These are phyloP conservation scores for Scylla paramamosain DNA, from an alignment of 1,140 invertebrate genomes.

Conservation along the genomic window DNA sequence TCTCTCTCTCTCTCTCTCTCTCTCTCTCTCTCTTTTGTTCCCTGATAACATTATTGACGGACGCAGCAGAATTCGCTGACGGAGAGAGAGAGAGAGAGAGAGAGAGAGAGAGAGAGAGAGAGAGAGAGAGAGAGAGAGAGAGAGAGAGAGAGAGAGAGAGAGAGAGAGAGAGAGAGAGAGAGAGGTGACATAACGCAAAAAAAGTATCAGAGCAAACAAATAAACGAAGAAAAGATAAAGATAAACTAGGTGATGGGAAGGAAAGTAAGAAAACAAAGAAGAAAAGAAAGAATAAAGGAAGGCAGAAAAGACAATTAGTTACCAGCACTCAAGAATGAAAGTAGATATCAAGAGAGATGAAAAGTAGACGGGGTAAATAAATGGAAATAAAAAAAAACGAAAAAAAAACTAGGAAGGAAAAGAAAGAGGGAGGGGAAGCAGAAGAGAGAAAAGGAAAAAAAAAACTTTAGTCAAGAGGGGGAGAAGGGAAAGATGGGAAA, in stretches of 20 bases:
- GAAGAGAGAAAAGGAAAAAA: too few species aligned
- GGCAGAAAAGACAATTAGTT: neutral
- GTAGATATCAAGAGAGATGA: neutral
- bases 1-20: neutral
- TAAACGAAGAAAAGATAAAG: too few species aligned
- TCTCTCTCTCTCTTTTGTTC: neutral
- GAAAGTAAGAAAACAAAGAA: too few species aligned
- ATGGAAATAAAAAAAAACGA: too few species aligned
- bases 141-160: constrained; percentile 45
- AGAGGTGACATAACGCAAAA: too few species aligned
- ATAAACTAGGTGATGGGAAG: too few species aligned
- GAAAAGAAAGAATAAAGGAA: too few species aligned
- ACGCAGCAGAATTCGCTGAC: neutral
- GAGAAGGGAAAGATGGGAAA: neutral
- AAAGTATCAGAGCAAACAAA: too few species aligned
- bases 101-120: constrained; percentile 52
- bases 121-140: constrained; percentile 52
- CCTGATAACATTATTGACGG: too few species aligned
- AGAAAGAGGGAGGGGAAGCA: too few species aligned
- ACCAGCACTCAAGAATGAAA: neutral
- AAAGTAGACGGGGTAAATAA: neutral
- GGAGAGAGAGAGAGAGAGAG: neutral
- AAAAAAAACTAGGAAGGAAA: too few species aligned
- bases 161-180: too few species aligned
- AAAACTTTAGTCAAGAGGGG: neutral